A percentile compares a stretch with the other conserved stretches of the same genome.
These are phyloP conservation scores for Triops cancriformis DNA, from an alignment of 1,140 invertebrate species.

Conservation along the genomic window DNA sequence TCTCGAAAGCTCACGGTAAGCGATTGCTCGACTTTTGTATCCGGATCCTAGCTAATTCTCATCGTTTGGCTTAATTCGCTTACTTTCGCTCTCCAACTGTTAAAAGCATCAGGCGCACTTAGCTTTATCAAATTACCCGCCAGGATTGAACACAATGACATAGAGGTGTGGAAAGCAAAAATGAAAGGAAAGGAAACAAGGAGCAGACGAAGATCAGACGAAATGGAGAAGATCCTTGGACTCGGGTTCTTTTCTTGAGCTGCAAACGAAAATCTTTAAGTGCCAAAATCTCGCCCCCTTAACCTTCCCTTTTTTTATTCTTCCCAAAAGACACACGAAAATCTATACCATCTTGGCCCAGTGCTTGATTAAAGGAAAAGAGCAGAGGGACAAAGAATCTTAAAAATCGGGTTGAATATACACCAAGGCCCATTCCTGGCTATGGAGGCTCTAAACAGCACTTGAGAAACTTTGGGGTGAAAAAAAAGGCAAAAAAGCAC, in stretches of 20 bases:
- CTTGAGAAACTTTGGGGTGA: neutral
- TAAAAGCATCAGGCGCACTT: constrained; percentile 8
- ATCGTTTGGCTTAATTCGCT: neutral
- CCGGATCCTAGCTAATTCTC: neutral
- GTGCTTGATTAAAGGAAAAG: constrained; percentile 2
- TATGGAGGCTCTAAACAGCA: neutral
- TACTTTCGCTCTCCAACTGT: neutral
- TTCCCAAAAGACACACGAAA: constrained; percentile 1
- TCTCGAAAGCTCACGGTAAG: neutral
- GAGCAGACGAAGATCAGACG: neutral
- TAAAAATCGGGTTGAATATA: neutral
- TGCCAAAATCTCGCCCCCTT: constrained; percentile 9
- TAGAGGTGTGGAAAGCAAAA: neutral
- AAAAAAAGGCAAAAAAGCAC: neutral
- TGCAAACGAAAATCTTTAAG: neutral
- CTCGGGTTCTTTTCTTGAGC: neutral
- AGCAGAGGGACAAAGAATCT: constrained; percentile 1
- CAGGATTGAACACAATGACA: neutral
- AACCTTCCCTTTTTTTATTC: neutral
- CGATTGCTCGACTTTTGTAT: neutral
- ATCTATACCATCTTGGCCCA: constrained; percentile 7
- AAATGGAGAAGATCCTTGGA: neutral
- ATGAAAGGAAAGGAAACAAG: neutral
- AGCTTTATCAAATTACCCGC: constrained; percentile 4
- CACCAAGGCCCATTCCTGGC: neutral